phyloP scores from a whole-genome alignment of 2,888 invertebrate species.

The Atherix ibis region DNA sequence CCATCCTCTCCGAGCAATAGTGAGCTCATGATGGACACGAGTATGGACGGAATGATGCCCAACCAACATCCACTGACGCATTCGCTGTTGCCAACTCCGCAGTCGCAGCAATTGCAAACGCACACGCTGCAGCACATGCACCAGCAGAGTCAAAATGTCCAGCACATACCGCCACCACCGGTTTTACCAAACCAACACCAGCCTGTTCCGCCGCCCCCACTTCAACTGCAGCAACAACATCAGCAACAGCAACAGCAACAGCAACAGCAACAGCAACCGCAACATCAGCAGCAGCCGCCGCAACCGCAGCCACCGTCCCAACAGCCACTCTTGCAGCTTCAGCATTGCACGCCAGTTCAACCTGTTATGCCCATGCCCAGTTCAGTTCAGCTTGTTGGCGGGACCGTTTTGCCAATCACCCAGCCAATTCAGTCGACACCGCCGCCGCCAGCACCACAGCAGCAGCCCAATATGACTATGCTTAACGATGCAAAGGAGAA shows the following conservation, averaged over 20 bases:
- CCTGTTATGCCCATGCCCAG: too few relatives aligned
- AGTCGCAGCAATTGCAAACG: slow-evolving; percentile 10
- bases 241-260: slow-evolving; percentile 5
- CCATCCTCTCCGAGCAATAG: slow-evolving; percentile 16
- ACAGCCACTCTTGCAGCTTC: not conserved
- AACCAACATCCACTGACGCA: slow-evolving; percentile 15
- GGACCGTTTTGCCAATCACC: not conserved
- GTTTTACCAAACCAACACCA: slow-evolving; percentile 7
- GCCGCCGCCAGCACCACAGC: slow-evolving; percentile 13
- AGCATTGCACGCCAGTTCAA: not conserved
- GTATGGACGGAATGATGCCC: slow-evolving; percentile 12
- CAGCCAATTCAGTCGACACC: not conserved
- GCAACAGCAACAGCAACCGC: slow-evolving; percentile 6
- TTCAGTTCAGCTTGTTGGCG: not conserved
- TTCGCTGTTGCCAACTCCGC: slow-evolving; percentile 7
- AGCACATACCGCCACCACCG: not conserved
- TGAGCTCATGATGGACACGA: slow-evolving; percentile 13
- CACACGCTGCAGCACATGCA: slow-evolving; percentile 27
- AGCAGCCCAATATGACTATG: slow-evolving; percentile 23
- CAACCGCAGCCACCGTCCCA: not conserved
- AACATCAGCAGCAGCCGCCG: slow-evolving; percentile 12
- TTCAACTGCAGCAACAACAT: slow-evolving; percentile 1
- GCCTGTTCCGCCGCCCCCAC: slow-evolving; percentile 8
- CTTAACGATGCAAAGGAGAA: slow-evolving; percentile 32
- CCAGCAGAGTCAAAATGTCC: slow-evolving; percentile 17